Evolutionary conservation across 2,113 vertebrate species (phyloP), one percentile per base, ranked within the genome.

Genomic region (Thryonomys swinderianus): DNA sequence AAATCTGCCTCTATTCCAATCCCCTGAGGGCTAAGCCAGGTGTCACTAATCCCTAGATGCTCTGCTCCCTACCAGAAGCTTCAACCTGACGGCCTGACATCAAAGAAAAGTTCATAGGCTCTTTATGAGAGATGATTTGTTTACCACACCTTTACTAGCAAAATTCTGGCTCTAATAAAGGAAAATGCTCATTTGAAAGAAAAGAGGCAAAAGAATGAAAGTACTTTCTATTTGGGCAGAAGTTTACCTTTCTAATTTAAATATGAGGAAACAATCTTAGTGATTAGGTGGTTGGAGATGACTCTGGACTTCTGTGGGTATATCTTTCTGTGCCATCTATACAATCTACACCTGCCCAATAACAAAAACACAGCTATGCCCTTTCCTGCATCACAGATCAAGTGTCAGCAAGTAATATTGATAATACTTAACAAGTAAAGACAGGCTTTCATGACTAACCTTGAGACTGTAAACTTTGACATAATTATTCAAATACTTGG

Each of bases 371-470:
- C 0, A 67, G 59, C 59, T 80, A 61, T 18, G 20, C 73, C 67
- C 91, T 74, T 42, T 71, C 89, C 64, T 1, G 3, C 61, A 51
- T 78, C 55, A 80, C 48, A 86, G 16, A 71, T 66, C 73, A 95
- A 89, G 73, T 7, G 48, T 40, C 62, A 69, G 62, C 87, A 92
- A 40, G 85, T 61, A 83, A 18, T 53, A 78, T 16, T 90, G 96
- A 84, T 78, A 93, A 96, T 45, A 87, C 91, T 91, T 57, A 92
- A 93, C 94, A 97, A 93, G 93, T 34, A 90, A 91, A 95, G 62
- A 34, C 95, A 97, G 78, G 93, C 74, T 97, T 69, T 85, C 48
- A 79, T 81, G 66, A 83, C 80, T 83, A 67, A 67, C 40, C 84
- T 84, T 42, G 12, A 14, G 27, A 66, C 66, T 62, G 91, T 21